Conservation (phyloP, 2,113 vertebrate species). For the Felis chaus region DNA sequence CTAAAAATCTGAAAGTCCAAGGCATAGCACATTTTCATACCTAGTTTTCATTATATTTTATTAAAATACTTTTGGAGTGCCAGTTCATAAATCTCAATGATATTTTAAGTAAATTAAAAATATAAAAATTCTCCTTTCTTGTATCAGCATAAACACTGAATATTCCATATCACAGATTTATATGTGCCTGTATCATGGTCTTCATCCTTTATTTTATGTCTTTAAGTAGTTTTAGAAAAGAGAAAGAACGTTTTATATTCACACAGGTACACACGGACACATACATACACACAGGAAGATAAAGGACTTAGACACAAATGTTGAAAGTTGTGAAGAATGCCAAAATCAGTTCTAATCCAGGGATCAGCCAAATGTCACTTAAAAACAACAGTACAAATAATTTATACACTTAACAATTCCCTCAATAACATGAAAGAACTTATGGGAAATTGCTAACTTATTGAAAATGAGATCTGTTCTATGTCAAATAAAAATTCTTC, state of each 20-base stretch:
- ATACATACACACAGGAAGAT: neutral
- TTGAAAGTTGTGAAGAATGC: neutral
- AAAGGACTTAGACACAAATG: neutral
- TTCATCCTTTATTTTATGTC: neutral
- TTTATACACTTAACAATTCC: neutral
- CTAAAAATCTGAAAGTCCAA: neutral
- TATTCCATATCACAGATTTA: neutral
- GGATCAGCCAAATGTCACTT: slow-evolving; percentile 10
- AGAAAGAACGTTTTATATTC: neutral
- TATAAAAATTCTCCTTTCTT: neutral
- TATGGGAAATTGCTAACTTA: neutral
- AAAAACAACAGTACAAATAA: neutral
- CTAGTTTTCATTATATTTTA: neutral
- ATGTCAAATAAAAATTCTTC: neutral
- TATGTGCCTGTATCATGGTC: neutral
- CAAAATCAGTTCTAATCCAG: neutral
- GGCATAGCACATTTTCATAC: neutral
- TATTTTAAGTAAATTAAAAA: neutral
- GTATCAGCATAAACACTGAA: neutral
- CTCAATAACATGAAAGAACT: neutral
- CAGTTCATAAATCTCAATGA: neutral
- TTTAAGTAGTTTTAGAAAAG: neutral
- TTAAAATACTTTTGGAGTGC: neutral
- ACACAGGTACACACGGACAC: too few relatives aligned
- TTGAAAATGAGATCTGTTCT: neutral